Evolutionary conservation across 2,888 invertebrate genomes (phyloP), one percentile per base, ranked within the genome.

Genomic region (Baccha elongata): DNA sequence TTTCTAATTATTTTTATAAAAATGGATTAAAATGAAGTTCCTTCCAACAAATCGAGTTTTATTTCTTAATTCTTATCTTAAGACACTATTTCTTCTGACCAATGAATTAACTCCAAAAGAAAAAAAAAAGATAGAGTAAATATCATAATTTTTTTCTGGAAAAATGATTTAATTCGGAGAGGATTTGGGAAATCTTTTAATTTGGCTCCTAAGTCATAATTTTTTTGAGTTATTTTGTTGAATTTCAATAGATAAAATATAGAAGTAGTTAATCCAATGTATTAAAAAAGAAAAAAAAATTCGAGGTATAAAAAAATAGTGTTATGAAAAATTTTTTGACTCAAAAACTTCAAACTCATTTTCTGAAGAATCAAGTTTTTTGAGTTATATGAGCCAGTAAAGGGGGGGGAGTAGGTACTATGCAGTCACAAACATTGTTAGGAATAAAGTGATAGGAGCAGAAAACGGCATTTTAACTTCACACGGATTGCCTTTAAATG

Each of bases 181-280:
- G 26, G 48, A 26, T 48, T 21, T 23, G 48, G 23, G 48, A 48
- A 48, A 13, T 48, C 11, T 48, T 48, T 48, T 23, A 44, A 44
- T 48, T 48, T 26, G 21, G 1, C 26, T 50, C 26, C 19, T 44
- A 44, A n/a, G 26, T 50, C 50, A n/a, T 29, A 50, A 26, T 26
- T 50, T 29, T 50, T 26, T 29, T 29, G 26, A 50, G 26, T 50
- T 50, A 26, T 50, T 50, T 50, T 29, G 50, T 23, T 50, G 50
- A 50, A 50, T 50, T 50, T 26, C n/a, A 50, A 50, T 50, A 50
- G 26, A 26, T 19, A 50, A 50, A 50, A 50, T 50, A 50, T 50
- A 50, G 50, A 50, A 50, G 50, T 50, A 50, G 50, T 26, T 50
- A 29, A 29, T 29, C 50, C 26, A 26, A 50, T 50, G 26, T 50